Evolutionary conservation across 2,888 invertebrate species (phyloP).

Genomic region (Diaprepes abbreviatus): DNA sequence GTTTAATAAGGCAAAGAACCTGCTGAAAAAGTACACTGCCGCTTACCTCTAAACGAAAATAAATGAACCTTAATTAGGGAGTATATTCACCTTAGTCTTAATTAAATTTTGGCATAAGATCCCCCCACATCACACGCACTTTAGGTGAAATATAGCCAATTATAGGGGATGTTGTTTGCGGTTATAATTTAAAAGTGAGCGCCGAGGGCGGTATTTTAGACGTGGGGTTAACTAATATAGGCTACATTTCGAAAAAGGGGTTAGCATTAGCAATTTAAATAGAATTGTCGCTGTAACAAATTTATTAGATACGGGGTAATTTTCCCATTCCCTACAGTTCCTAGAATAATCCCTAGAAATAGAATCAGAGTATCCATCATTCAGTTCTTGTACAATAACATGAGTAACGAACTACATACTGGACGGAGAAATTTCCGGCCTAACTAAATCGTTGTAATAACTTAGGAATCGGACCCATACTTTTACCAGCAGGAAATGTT

Average conservation of each 20-base stretch:
- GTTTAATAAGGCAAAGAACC: too few species aligned
- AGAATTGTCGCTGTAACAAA: neutral
- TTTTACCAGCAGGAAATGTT: too few species aligned
- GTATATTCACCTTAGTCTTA: conserved; percentile 28
- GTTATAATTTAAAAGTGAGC: conserved; percentile 31
- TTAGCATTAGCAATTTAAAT: neutral
- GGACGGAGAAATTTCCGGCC: too few species aligned
- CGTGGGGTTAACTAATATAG: neutral
- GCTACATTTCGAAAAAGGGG: neutral
- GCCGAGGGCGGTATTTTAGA: conserved; percentile 14
- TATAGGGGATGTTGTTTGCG: conserved; percentile 25
- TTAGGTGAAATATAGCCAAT: conserved; percentile 32
- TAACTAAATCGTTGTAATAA: too few species aligned
- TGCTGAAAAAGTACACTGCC: too few species aligned
- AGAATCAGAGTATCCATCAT: too few species aligned
- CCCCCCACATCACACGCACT: conserved; percentile 30
- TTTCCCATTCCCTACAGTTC: too few species aligned
- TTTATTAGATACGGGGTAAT: neutral
- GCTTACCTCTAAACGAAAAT: conserved; percentile 13
- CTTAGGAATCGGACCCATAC: too few species aligned
- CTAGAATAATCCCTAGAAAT: too few species aligned
- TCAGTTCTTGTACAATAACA: too few species aligned
- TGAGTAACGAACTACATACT: too few species aligned
- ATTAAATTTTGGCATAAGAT: conserved; percentile 28
- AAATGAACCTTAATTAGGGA: conserved; percentile 24